A percentile compares a stretch with the other conserved stretches of the same genome.
Conservation (phyloP, 2,888 invertebrate species). For the Drosophila pseudotalamancana region DNA sequence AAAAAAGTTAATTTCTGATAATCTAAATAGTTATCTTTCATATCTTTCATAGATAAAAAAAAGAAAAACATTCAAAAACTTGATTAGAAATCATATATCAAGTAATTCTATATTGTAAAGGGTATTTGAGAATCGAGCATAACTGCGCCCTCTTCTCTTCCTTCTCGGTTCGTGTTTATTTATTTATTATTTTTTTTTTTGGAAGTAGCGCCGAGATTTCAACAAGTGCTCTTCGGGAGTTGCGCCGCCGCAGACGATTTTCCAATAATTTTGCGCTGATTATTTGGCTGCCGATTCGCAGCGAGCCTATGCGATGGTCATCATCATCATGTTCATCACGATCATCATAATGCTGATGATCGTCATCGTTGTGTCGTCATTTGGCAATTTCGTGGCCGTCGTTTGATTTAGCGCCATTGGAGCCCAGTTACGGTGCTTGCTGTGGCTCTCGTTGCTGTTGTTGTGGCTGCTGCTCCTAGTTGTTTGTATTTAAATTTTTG, state of each 20-base stretch:
- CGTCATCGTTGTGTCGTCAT: constrained; percentile 64
- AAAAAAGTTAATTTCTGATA: no score
- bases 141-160: background rate
- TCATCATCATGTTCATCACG: background rate
- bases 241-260: constrained; percentile 53
- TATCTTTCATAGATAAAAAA: no score
- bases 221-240: constrained; percentile 59
- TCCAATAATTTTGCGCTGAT: constrained; percentile 64
- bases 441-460: background rate
- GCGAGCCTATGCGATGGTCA: constrained; percentile 4
- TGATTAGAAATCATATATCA: background rate
- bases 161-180: background rate
- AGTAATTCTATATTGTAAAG: background rate
- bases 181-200: background rate
- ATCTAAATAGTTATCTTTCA: no score
- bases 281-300: constrained; percentile 36
- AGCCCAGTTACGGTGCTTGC: constrained; percentile 14
- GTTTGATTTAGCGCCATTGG: constrained; percentile 77
- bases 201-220: constrained; percentile 65
- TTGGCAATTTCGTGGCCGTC: constrained; percentile 79
- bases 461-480: constrained; percentile 24
- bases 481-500: constrained; percentile 72
- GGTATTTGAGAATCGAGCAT: background rate
- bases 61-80: no score
- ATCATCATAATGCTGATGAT: constrained; percentile 17